Conservation (phyloP, 2,888 invertebrate species). For the Vandiemenella viatica region DNA sequence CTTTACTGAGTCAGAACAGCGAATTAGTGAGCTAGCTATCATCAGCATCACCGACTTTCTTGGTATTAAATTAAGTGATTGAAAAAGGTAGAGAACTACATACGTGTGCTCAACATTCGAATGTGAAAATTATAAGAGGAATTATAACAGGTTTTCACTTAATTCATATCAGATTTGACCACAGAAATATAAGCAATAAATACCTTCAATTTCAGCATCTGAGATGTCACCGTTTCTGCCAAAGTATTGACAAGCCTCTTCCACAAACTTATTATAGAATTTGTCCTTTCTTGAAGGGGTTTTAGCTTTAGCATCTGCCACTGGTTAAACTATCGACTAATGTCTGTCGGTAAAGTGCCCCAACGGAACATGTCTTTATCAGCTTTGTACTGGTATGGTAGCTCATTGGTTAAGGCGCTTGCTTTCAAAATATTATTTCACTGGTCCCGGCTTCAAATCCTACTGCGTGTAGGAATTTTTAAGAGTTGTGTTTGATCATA, state of each 20-base stretch:
- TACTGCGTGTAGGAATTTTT: no score
- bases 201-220: constrained; percentile 57
- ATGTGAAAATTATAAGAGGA: constrained; percentile 39
- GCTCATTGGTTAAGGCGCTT: no score
- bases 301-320: constrained; percentile 61
- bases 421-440: no score
- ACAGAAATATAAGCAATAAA: neutral
- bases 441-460: no score
- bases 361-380: no score
- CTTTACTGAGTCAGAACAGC: constrained; percentile 43
- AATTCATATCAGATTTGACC: neutral
- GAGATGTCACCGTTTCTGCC: constrained; percentile 65
- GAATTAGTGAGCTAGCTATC: constrained; percentile 58
- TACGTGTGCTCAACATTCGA: constrained; percentile 95
- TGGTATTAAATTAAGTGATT: constrained; percentile 88
- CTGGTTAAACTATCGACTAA: no score
- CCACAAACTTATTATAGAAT: constrained; percentile 83
- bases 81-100: constrained; percentile 81
- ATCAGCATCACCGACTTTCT: constrained; percentile 83
- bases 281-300: constrained; percentile 73
- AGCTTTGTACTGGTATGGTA: no score
- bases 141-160: constrained; percentile 12
- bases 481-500: no score
- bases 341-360: no score
- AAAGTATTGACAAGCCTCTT: constrained; percentile 76